phyloP scores from a whole-genome alignment of 2,888 invertebrate species.

The Andricus curvator region DNA sequence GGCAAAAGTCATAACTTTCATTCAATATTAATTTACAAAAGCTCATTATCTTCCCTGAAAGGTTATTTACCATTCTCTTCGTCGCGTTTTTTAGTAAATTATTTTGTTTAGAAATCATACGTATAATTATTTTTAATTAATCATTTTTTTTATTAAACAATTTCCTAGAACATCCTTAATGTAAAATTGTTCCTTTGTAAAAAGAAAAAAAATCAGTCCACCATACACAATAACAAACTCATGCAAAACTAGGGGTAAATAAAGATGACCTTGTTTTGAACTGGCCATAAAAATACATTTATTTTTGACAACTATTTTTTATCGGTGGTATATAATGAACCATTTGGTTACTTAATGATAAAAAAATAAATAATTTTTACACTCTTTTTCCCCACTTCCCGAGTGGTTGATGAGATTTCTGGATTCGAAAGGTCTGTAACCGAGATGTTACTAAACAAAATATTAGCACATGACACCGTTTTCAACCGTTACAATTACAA shows the following conservation, averaged over 20 bases:
- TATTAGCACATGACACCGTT: not conserved
- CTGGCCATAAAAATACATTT: constrained; percentile 1
- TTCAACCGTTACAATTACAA: not conserved
- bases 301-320: not conserved
- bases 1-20: no score
- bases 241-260: not conserved
- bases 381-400: not conserved
- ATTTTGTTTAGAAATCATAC: no score
- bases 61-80: no score
- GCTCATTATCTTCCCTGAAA: no score
- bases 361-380: constrained; percentile 5
- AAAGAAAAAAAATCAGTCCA: not conserved
- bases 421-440: not conserved
- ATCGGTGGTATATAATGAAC: not conserved
- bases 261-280: not conserved
- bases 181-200: not conserved
- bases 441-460: not conserved
- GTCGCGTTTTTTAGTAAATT: no score
- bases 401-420: not conserved
- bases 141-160: no score
- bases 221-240: not conserved
- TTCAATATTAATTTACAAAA: no score
- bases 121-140: no score
- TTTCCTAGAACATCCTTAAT: not conserved
- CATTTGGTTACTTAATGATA: not conserved